Conservation (phyloP, 2,888 invertebrate species). For the Drymonia ruficornis region DNA sequence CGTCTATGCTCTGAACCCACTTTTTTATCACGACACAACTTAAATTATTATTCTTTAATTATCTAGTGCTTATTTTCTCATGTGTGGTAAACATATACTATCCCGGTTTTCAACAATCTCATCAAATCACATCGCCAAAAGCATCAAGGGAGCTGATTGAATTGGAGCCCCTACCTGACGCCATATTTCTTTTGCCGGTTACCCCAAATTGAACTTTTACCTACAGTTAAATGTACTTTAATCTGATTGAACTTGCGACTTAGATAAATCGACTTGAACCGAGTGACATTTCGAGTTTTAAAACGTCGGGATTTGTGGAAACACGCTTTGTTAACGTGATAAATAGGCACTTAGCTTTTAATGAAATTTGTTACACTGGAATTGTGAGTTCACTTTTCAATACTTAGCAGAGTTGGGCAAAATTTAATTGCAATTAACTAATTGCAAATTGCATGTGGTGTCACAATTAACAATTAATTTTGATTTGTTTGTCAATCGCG, state of each 20-base stretch:
- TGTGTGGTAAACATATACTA: conserved; percentile 33
- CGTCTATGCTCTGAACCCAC: too few relatives aligned
- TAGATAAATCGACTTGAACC: conserved; percentile 64
- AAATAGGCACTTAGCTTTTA: conserved; percentile 29
- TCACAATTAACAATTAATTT: too few relatives aligned
- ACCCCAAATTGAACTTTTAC: conserved; percentile 80
- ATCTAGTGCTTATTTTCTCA: too few relatives aligned
- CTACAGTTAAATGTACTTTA: conserved; percentile 81
- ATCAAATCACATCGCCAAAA: conserved; percentile 75
- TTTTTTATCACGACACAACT: too few relatives aligned
- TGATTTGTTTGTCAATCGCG: too few relatives aligned
- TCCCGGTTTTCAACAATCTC: conserved; percentile 81
- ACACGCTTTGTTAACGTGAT: conserved; percentile 32
- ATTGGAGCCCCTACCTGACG: conserved; percentile 77
- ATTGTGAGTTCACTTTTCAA: conserved; percentile 10
- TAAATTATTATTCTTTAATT: too few relatives aligned
- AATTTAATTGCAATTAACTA: too few relatives aligned
- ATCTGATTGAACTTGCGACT: conserved; percentile 81
- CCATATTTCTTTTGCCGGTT: conserved; percentile 78
- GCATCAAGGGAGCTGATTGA: conserved; percentile 80
- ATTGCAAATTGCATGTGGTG: too few relatives aligned
- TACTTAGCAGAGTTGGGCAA: too few relatives aligned
- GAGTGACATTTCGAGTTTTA: conserved; percentile 43
- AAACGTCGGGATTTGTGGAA: conserved; percentile 17
- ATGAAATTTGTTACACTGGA: conserved; percentile 3